phyloP scores from a whole-genome alignment of 92 coral and sea anemone species.

The Epizoanthus ramosus region DNA sequence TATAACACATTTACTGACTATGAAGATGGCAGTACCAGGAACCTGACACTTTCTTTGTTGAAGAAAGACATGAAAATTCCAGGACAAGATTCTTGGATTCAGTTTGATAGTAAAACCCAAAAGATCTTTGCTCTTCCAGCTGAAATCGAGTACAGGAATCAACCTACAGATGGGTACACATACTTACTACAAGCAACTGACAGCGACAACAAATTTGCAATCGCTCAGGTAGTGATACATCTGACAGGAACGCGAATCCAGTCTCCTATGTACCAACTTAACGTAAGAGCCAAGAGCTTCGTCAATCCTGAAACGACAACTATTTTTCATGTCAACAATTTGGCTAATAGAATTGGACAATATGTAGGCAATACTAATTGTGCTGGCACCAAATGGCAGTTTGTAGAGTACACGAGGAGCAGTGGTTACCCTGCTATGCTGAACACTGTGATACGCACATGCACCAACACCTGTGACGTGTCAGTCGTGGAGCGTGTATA shows the following conservation, averaged over 20 bases:
- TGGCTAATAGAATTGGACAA: background rate
- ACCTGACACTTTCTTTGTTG: conserved; percentile 47
- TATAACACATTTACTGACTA: conserved; percentile 37
- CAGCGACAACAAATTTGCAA: conserved; percentile 28
- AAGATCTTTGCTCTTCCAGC: conserved; percentile 38
- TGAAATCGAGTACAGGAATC: conserved; percentile 23
- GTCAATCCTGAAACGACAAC: conserved; percentile 15
- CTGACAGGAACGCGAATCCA: conserved; percentile 18
- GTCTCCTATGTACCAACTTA: conserved; percentile 35
- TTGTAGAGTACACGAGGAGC: conserved; percentile 28
- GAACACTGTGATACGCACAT: conserved; percentile 27
- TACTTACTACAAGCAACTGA: conserved; percentile 42
- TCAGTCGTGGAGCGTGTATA: conserved; percentile 22
- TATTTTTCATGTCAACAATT: conserved; percentile 12
- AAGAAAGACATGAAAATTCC: conserved; percentile 17
- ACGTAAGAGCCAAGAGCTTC: conserved; percentile 36
- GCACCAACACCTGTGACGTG: conserved; percentile 34
- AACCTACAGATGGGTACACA: background rate
- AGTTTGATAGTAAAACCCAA: conserved; percentile 40
- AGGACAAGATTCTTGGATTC: conserved; percentile 45
- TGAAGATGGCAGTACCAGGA: conserved; percentile 49
- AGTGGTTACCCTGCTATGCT: conserved; percentile 36
- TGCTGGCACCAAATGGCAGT: conserved; percentile 29
- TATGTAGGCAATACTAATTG: conserved; percentile 26
- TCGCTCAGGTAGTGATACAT: background rate